A percentile compares a stretch with the other conserved stretches of the same genome.
phyloP scores from a whole-genome alignment of 2,113 vertebrate genomes.

The Jacana jacana region DNA sequence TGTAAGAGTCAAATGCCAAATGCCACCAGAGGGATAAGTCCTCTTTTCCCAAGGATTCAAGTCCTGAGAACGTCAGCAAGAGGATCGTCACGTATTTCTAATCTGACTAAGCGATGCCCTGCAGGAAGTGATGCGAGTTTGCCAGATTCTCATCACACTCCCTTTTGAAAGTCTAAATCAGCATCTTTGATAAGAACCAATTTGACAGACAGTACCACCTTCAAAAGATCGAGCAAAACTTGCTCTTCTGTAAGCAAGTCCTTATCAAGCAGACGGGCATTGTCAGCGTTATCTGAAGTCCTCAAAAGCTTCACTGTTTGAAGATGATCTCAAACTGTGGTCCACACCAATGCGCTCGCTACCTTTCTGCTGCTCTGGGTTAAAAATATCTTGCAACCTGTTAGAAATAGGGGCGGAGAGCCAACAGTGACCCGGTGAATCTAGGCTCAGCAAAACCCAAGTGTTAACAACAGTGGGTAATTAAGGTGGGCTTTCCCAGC shows the following conservation, averaged over 20 bases:
- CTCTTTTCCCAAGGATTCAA: slow-evolving; percentile 18
- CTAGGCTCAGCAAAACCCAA: background rate
- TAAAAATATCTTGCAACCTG: background rate
- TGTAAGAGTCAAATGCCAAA: background rate
- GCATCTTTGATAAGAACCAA: slow-evolving; percentile 41
- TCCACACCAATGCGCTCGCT: fast-evolving
- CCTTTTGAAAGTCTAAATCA: slow-evolving; percentile 33
- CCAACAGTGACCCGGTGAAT: background rate
- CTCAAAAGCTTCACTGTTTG: background rate
- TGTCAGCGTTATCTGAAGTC: background rate
- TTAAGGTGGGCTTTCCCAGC: background rate
- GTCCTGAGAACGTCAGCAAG: slow-evolving; percentile 15
- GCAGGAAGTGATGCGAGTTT: background rate
- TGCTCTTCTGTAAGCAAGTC: background rate
- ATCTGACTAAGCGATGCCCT: slow-evolving; percentile 39
- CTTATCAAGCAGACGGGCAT: background rate
- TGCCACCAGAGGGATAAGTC: background rate
- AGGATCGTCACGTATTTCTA: background rate
- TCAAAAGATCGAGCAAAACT: background rate
- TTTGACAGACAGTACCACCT: background rate
- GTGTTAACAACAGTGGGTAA: fast-evolving
- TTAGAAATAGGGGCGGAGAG: background rate
- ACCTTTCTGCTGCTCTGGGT: background rate
- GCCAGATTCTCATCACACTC: background rate
- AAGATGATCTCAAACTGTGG: background rate